These are phyloP conservation scores for Vicugna pacos DNA, from an alignment of 2,113 vertebrate species.

Conservation along the genomic window DNA sequence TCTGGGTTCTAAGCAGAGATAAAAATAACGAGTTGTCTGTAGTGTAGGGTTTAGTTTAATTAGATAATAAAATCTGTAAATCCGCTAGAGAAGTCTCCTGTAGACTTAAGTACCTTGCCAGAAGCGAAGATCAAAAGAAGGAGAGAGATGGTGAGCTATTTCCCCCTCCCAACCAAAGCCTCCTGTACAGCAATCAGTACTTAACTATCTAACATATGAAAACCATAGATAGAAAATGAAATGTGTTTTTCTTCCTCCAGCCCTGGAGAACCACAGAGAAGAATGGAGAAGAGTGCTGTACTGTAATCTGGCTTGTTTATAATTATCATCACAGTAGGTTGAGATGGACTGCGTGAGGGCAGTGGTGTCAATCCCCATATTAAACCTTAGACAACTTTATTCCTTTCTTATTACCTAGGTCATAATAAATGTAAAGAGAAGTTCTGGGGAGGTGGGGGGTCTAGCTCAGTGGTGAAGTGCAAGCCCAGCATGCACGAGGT, in stretches of 20 bases:
- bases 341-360: not conserved
- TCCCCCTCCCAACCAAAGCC: too few species aligned
- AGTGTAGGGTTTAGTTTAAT: not conserved
- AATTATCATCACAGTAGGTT: constrained; percentile 24
- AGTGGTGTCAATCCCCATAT: not conserved
- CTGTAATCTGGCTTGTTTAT: constrained; percentile 52
- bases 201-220: not conserved
- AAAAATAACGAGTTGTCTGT: not conserved
- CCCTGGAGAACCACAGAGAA: constrained; percentile 24
- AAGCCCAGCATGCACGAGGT: too few species aligned
- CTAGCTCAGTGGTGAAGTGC: too few species aligned
- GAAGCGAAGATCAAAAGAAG: not conserved
- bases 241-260: constrained; percentile 65
- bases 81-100: not conserved
- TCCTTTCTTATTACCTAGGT: not conserved
- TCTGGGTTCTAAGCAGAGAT: not conserved
- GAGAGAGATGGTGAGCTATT: not conserved
- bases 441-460: too few species aligned
- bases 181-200: accelerated
- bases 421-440: not conserved
- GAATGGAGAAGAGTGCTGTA: constrained; percentile 44
- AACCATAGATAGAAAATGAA: constrained; percentile 65
- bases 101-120: not conserved
- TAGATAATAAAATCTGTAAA: not conserved
- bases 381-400: not conserved